Percentiles rank a stretch among this genome's conserved stretches.
Evolutionary conservation across 2,888 invertebrate genomes (phyloP).

Genomic region (Tetragonula carbonaria): DNA sequence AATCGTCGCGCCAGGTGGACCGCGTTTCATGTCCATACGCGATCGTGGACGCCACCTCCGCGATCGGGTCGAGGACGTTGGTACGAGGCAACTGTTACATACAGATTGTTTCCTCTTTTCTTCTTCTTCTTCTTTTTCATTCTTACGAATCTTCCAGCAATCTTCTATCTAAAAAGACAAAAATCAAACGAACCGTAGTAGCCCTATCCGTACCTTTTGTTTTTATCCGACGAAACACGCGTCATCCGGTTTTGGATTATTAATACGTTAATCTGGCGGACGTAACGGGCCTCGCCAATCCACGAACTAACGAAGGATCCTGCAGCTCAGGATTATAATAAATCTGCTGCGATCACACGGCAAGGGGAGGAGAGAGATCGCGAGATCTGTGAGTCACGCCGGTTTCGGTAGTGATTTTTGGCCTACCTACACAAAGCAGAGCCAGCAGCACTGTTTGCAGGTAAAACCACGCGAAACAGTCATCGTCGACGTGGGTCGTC

Average conservation of each 20-base stretch:
- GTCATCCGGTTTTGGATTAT: background rate
- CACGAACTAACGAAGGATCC: slow-evolving; percentile 27
- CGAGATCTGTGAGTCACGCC: slow-evolving; percentile 62
- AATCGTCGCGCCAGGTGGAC: slow-evolving; percentile 32
- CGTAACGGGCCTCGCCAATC: background rate
- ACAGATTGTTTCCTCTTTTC: slow-evolving; percentile 7
- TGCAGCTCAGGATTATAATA: slow-evolving; percentile 41
- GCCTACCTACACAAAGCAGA: slow-evolving; percentile 51
- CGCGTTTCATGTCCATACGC: slow-evolving; percentile 45
- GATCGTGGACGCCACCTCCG: slow-evolving; percentile 45
- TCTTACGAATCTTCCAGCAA: background rate
- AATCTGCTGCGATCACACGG: slow-evolving; percentile 18
- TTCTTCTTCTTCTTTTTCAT: background rate
- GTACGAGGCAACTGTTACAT: slow-evolving; percentile 1
- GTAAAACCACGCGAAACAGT: slow-evolving; percentile 55
- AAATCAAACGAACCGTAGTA: background rate
- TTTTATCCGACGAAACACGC: too few relatives aligned
- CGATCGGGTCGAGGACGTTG: slow-evolving; percentile 51
- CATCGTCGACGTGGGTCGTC: slow-evolving; percentile 64
- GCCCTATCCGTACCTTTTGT: too few relatives aligned
- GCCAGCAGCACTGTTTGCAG: slow-evolving; percentile 35
- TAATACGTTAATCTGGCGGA: background rate
- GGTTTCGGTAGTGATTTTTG: slow-evolving; percentile 71
- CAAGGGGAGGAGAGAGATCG: slow-evolving; percentile 4
- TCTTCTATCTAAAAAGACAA: too few relatives aligned